Percentiles rank a stretch among this genome's conserved stretches.
Evolutionary conservation across 2,797 vertebrate genomes (phyloP).

Genomic region (Acanthurus lineatus): DNA sequence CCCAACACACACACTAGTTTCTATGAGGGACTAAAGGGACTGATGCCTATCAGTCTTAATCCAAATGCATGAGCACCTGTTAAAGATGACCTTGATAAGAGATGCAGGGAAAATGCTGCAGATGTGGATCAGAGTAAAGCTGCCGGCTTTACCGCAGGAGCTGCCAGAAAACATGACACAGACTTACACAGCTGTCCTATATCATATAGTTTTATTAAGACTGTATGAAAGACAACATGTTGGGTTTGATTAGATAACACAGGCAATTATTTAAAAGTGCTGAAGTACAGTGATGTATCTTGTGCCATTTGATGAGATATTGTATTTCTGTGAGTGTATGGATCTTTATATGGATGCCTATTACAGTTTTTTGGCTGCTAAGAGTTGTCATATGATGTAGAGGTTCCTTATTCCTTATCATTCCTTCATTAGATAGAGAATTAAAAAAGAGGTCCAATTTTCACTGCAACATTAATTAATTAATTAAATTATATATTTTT

Average conservation of each 20-base stretch:
- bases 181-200: slow-evolving; percentile 44
- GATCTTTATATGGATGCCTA: background rate
- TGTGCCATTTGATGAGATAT: background rate
- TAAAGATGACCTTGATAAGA: slow-evolving; percentile 74
- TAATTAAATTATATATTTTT: background rate
- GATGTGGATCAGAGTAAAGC: slow-evolving; percentile 49
- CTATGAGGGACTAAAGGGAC: slow-evolving; percentile 33
- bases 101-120: slow-evolving; percentile 26
- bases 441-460: background rate
- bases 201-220: slow-evolving; percentile 23
- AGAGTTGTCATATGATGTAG: background rate
- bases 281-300: background rate
- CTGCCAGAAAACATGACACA: slow-evolving; percentile 26
- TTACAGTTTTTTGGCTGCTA: background rate
- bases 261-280: background rate
- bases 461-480: background rate
- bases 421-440: background rate
- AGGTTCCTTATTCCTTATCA: slow-evolving; percentile 8
- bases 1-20: background rate
- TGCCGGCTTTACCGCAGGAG: slow-evolving; percentile 35
- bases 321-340: background rate
- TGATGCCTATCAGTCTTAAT: slow-evolving; percentile 66
- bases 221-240: slow-evolving; percentile 3
- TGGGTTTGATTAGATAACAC: background rate
- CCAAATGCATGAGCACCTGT: slow-evolving; percentile 70